Percentiles rank a stretch among this genome's conserved stretches.
Conservation (phyloP, 1,140 invertebrate genomes). For the Cardiocondyla obscurior region DNA sequence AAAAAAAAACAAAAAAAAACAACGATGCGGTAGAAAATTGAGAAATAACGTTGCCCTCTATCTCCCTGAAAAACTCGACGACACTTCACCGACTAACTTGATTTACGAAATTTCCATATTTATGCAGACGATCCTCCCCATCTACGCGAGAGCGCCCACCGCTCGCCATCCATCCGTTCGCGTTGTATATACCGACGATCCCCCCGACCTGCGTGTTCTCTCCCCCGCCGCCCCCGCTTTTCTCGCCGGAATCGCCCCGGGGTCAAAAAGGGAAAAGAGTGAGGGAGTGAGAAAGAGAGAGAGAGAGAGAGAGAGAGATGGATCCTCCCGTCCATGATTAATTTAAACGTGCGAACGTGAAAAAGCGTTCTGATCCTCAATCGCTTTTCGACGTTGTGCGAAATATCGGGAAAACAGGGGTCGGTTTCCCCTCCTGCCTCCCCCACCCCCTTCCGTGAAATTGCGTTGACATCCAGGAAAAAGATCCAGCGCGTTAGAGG, state of each 20-base stretch:
- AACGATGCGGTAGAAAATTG: constrained; percentile 36
- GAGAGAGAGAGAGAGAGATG: too few relatives aligned
- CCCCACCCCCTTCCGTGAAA: not conserved
- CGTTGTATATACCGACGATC: constrained; percentile 38
- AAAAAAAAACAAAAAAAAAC: constrained; percentile 3
- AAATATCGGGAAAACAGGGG: not conserved
- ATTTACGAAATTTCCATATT: constrained; percentile 71
- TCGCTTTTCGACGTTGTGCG: constrained; percentile 36
- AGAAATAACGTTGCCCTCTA: constrained; percentile 54
- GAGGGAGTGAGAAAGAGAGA: not conserved
- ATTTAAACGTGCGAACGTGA: constrained; percentile 53
- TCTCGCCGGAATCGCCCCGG: constrained; percentile 32
- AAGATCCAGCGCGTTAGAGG: constrained; percentile 10
- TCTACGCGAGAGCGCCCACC: constrained; percentile 9
- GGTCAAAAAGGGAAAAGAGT: constrained; percentile 5
- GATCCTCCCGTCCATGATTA: constrained; percentile 55
- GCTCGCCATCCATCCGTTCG: constrained; percentile 38
- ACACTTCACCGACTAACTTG: constrained; percentile 64
- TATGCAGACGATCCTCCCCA: constrained; percentile 54
- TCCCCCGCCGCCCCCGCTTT: not conserved
- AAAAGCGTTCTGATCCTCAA: constrained; percentile 48
- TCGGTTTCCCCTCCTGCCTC: not conserved
- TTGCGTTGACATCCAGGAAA: constrained; percentile 29
- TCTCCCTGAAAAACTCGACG: constrained; percentile 55
- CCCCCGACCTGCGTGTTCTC: not conserved